Evolutionary conservation across 2,113 vertebrate genomes (phyloP), one percentile per base, ranked within the genome.

Genomic region (Platysternon megacephalum): DNA sequence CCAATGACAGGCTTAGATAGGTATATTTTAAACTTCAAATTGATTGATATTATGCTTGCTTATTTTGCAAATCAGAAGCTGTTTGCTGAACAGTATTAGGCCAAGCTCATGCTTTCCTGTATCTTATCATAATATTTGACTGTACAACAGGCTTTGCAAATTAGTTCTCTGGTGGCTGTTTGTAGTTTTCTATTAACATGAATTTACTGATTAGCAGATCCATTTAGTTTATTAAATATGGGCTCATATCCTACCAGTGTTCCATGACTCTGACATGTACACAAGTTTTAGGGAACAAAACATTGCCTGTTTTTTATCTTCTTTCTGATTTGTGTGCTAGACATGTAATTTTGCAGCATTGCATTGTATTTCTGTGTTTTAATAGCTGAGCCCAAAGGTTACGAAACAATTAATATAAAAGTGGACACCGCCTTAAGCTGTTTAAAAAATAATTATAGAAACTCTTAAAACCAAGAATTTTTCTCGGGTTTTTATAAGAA

Each of bases 61-160:
- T 94, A 90, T 97, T 98, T 97, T 97, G 78, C 96, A 96, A 96
- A 97, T 97, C 94, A 94, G 92, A 96, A 96, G 49, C 88, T 98
- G 94, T 98, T 98, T 98, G 96, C 94, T 91, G 90, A 98, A 96
- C 90, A 86, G 80, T 89, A 68, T 94, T 96, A 96, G 81, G 87
- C 95, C 94, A 94, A 94, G 56, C 19, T 97, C 88, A 96, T 84
- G 22, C 87, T 89, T 68, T 42, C n/a, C 44, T 97, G 17, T 94
- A 91, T 97, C 95, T 97, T 96, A 97, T 96, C 94, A 88, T n/a
- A 94, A 74, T 96, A 97, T 97, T 98, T 98, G 94, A 96, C 96
- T 94, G 95, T 96, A 88, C 78, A 44, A 8, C 22, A 61, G 81
- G 74, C 90, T 95, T 96, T 97, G 95, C 93, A 96, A 97, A 97